Conservation (phyloP, 2,113 vertebrate species). For the Apodemus speciosus region DNA sequence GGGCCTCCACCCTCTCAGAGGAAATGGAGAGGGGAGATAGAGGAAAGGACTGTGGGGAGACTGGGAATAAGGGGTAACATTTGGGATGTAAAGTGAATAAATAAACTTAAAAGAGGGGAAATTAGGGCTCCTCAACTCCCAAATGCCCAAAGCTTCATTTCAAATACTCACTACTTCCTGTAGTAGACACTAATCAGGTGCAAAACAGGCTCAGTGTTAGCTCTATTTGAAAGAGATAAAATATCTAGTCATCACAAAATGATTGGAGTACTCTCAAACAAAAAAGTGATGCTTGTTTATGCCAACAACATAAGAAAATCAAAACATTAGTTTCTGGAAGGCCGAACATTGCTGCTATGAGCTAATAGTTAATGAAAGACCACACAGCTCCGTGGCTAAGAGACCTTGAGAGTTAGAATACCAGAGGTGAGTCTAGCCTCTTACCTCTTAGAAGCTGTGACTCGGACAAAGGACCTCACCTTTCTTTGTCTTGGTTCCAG, state of each 20-base stretch:
- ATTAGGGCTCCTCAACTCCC: background rate
- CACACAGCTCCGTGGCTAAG: background rate
- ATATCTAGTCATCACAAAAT: background rate
- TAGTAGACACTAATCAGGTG: conserved; percentile 12
- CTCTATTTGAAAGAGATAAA: background rate
- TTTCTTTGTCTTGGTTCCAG: background rate
- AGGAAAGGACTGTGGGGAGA: too few relatives aligned
- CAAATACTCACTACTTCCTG: conserved; percentile 34
- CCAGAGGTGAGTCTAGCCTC: background rate
- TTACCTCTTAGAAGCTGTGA: background rate
- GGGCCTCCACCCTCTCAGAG: too few relatives aligned
- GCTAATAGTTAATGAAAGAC: background rate
- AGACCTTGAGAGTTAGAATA: background rate
- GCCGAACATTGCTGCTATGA: background rate
- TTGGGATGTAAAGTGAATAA: too few relatives aligned
- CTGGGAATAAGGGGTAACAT: too few relatives aligned
- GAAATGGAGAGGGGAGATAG: too few relatives aligned
- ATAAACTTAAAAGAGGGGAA: too few relatives aligned
- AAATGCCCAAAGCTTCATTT: conserved; percentile 8
- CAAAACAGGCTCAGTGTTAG: background rate
- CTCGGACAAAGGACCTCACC: background rate
- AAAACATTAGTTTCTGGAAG: conserved; percentile 29
- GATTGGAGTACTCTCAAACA: background rate
- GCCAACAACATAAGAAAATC: background rate
- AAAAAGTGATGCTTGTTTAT: background rate